Evolutionary conservation across 2,113 vertebrate genomes (phyloP), one percentile per base, ranked within the genome.

Genomic region (Ctenodactylus gundi): DNA sequence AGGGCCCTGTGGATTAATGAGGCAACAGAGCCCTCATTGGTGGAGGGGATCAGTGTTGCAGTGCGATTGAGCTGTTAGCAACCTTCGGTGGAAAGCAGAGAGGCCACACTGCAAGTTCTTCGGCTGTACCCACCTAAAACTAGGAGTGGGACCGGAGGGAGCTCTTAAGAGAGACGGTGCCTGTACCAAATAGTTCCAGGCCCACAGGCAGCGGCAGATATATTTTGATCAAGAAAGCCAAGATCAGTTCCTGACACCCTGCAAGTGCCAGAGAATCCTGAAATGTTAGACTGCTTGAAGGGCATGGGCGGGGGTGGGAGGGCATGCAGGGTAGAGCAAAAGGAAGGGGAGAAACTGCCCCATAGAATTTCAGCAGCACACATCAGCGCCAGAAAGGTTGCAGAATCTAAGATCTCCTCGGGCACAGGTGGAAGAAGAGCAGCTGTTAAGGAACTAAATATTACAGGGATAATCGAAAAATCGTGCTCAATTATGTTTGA

Each of bases 401-500:
- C 80, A 77, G 55, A 93, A 72, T 78, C 83, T 53, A 93, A 44
- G 53, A 67, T 57, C 82, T 87, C 84, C 75, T 80, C 36, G 14
- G 67, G 90, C 96, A 46, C 95, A 88, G 94, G 93, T 4, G 36
- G 91, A 76, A 96, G n/a, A 95, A 84, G 92, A 97, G 53, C 88
- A 94, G 94, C 94, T 97, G 93, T 94, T 94, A 94, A 94, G 96
- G 97, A 97, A 57, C 96, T 96, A 94, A 97, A 95, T 93, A 94
- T 90, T 97, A 85, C 10, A 96, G 18, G 95, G 97, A 98, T 97
- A 97, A 97, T 97, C 75, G 31, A 95, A 98, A 98, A 98, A 97
- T 46, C 21, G 85, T 93, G 65, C 97, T 98, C 98, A 96, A 95
- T 98, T 98, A 98, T 97, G 96, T 98, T 98, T 97, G 97, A 98